Percentiles rank a stretch among this genome's conserved stretches.
phyloP scores from a whole-genome alignment of 2,797 vertebrate genomes.

The Gorsachius magnificus region DNA sequence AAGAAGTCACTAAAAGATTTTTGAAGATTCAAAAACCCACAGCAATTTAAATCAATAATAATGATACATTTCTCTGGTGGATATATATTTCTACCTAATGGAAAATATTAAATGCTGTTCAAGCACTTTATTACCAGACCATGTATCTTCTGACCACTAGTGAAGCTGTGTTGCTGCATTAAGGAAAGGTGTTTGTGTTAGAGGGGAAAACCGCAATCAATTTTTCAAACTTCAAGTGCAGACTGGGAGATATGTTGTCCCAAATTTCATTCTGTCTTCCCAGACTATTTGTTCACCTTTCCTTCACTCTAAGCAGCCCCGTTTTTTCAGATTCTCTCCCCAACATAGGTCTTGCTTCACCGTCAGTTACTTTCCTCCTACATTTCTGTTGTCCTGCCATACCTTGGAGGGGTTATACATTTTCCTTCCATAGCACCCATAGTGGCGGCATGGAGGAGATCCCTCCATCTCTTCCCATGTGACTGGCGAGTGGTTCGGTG shows the following conservation, averaged over 20 bases:
- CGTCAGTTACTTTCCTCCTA: neutral
- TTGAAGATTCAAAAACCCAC: neutral
- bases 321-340: neutral
- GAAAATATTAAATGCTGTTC: neutral
- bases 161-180: neutral
- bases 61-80: neutral
- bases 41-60: neutral
- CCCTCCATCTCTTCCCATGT: neutral
- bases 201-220: neutral
- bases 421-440: neutral
- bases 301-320: neutral
- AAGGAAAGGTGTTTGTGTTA: neutral
- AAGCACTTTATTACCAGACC: neutral
- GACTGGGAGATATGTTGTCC: neutral
- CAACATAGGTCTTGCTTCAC: neutral
- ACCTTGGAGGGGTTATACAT: neutral
- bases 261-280: neutral
- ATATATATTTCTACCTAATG: neutral
- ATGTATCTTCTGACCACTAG: neutral
- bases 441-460: neutral
- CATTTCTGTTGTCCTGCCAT: neutral
- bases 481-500: neutral
- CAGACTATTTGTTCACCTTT: neutral
- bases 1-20: neutral
- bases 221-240: neutral